These are phyloP conservation scores for Pantala flavescens DNA, from an alignment of 1,140 invertebrate species.

Conservation along the genomic window DNA sequence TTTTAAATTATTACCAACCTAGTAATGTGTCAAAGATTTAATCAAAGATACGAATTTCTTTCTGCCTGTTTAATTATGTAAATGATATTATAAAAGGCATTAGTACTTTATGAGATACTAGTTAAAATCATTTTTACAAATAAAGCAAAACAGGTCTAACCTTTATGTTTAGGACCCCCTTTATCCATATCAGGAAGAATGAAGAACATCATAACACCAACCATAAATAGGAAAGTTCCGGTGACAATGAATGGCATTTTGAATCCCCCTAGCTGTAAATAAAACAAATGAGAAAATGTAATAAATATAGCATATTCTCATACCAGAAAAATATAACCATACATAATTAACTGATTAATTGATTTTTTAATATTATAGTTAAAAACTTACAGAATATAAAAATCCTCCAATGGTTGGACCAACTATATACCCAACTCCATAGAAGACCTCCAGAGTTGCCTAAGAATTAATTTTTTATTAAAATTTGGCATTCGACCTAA, in stretches of 20 bases:
- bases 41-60: too few relatives aligned
- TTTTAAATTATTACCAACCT: too few relatives aligned
- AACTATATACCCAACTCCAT: constrained; percentile 48
- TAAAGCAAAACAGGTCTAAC: too few relatives aligned
- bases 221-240: constrained; percentile 41
- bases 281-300: constrained; percentile 13
- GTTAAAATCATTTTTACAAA: too few relatives aligned
- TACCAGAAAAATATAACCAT: neutral
- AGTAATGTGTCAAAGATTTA: too few relatives aligned
- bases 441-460: constrained; percentile 50
- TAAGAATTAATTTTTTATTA: constrained; percentile 25
- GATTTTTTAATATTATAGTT: constrained; percentile 17
- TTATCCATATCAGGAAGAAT: constrained; percentile 30
- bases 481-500: too few relatives aligned
- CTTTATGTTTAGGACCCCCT: too few relatives aligned
- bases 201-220: constrained; percentile 35
- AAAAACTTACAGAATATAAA: constrained; percentile 34
- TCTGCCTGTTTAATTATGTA: too few relatives aligned
- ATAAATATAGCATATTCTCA: neutral
- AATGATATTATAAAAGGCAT: too few relatives aligned
- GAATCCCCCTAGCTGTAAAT: constrained; percentile 43
- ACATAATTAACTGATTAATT: neutral
- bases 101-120: too few relatives aligned
- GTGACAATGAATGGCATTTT: constrained; percentile 47
- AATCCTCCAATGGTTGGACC: constrained; percentile 45